Base-by-base conservation (phyloP, 92 coral and sea anemone species). In the Umimayanthus chanpuru region DNA sequence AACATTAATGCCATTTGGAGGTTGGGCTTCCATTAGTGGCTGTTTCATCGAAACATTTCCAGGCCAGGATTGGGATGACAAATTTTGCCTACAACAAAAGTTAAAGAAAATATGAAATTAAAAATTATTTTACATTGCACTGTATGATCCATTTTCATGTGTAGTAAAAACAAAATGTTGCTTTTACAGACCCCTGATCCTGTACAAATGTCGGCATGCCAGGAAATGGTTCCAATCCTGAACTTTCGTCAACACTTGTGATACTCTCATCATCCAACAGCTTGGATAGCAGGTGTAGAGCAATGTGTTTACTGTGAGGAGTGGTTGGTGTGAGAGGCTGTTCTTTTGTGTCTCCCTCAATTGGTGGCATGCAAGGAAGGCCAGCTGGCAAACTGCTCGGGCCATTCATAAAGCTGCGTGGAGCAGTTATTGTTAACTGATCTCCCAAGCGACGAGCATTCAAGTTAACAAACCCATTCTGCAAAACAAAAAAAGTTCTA, bases 251-350 rank as follows among this genome's bases (percentile, higher is more conserved):
- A 85, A 97, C 88, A 88, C 96, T 94, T 68, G 94, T 88, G 68
- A 97, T 94, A 44, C 94, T 97, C 81, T 97, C 99, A 92, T 97
- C 99, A 82, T 97, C 99, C 71, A 97, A 95, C 65, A 97, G 96
- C 88, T 97, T 95, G 18, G 99, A 97, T 10, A 97, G 95, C 70
- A 97, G 89, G 61, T 97, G 98, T 67, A 97, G 92, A 16, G 99
- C 99, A 81, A 97, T 97, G 91, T 97, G 99, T 81, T 95, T 95
- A 43, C 92, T 92, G 36, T 95, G 95, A 14, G 94, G 93, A 25
- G 94, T 94, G 56, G 98, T 88, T 15, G 96, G 92, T 3, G 92
- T 89, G 30, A 78, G 83, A 23, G 94, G 88, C 78, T 92, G 87
- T 6, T 83, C 87, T 44, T 12, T 78, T 16, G 79, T 39, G 41